Conservation (phyloP, 30 jellyfish, hydroid and myxozoan species). For the Pseudorhiza aurosa region DNA sequence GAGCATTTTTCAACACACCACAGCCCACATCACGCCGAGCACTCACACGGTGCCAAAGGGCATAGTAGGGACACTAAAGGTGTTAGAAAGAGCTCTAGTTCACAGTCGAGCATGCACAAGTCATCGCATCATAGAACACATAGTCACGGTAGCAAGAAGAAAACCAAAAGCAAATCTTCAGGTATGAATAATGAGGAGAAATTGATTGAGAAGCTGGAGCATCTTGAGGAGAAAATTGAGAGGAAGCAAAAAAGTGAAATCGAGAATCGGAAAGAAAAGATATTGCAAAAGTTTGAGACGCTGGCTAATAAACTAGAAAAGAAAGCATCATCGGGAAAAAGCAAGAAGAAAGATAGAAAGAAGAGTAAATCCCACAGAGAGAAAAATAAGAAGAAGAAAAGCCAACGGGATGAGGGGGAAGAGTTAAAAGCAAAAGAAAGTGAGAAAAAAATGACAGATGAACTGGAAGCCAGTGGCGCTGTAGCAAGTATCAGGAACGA, state of each 20-base stretch:
- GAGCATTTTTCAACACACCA: not conserved
- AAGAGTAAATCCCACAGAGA: not conserved
- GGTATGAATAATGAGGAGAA: conserved; percentile 29
- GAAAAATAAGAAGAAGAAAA: not conserved
- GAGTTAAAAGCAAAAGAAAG: not conserved
- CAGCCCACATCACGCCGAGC: not conserved
- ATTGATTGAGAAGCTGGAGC: conserved; percentile 60
- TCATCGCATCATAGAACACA: not conserved
- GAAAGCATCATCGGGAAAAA: not conserved
- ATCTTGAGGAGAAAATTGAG: conserved; percentile 56
- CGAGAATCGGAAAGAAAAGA: conserved; percentile 48
- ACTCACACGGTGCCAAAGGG: not conserved
- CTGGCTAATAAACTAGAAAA: conserved; percentile 34
- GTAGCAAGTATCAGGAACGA: not conserved
- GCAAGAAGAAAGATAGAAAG: not conserved
- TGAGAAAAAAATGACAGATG: conserved; percentile 1
- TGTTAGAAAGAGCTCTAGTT: not conserved
- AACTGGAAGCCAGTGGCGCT: conserved; percentile 40
- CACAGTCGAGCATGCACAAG: not conserved
- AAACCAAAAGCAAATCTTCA: not conserved
- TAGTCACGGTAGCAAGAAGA: not conserved
- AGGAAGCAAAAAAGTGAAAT: conserved; percentile 39
- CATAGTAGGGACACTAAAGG: not conserved
- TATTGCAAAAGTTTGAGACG: conserved; percentile 44
- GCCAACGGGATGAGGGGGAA: conserved; percentile 12